A percentile compares a stretch with the other conserved stretches of the same genome.
Evolutionary conservation across 2,888 invertebrate species (phyloP).

Genomic region (Mesochorus sp.): DNA sequence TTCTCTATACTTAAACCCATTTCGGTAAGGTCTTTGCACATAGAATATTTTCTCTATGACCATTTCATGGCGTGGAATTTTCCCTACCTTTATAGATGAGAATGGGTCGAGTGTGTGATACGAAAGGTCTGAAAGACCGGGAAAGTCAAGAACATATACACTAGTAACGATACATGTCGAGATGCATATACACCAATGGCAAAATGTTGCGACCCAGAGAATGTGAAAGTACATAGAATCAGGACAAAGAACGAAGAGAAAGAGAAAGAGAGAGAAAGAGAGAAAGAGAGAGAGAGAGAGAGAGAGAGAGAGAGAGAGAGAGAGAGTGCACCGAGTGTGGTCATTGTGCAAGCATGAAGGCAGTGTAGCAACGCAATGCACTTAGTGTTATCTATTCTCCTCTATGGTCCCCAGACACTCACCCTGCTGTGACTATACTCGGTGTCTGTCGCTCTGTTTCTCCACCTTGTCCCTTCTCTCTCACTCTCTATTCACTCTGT

Average conservation of each 20-base stretch:
- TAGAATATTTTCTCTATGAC: no score
- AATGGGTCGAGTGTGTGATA: background rate
- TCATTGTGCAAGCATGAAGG: slow-evolving; percentile 67
- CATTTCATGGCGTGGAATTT: no score
- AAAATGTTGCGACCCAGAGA: background rate
- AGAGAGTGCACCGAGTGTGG: slow-evolving; percentile 48
- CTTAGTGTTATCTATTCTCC: slow-evolving; percentile 70
- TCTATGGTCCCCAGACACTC: slow-evolving; percentile 18
- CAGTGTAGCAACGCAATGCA: slow-evolving; percentile 69
- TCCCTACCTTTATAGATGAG: no score
- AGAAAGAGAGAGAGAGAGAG: slow-evolving; percentile 12
- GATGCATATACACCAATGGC: background rate
- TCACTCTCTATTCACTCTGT: slow-evolving; percentile 26
- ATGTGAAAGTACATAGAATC: background rate
- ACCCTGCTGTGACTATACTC: slow-evolving; percentile 60
- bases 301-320: slow-evolving; percentile 14
- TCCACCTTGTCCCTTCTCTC: slow-evolving; percentile 47
- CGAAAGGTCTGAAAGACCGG: background rate
- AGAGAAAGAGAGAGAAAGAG: background rate
- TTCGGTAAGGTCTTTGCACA: no score
- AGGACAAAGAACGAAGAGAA: slow-evolving; percentile 1
- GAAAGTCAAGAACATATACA: background rate
- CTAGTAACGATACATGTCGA: background rate
- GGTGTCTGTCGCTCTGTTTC: slow-evolving; percentile 67
- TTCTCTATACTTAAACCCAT: no score